phyloP scores from a whole-genome alignment of 2,888 invertebrate genomes.

The Drosophila monieri region DNA sequence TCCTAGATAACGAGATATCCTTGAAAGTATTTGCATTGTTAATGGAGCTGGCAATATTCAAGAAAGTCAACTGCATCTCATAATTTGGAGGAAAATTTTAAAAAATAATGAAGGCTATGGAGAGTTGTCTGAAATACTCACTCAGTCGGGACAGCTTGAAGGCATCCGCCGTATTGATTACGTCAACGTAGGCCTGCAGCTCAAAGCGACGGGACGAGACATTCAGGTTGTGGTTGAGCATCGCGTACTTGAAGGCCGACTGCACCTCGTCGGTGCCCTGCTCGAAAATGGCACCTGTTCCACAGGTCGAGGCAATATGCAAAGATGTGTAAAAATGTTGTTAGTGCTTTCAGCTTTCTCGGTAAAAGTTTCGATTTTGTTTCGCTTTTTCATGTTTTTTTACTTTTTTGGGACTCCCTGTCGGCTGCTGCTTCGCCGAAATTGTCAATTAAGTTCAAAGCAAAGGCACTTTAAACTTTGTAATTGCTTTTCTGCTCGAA shows the following conservation, averaged over 20 bases:
- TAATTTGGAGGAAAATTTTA: background rate
- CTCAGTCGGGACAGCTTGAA: slow-evolving; percentile 95
- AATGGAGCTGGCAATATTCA: background rate
- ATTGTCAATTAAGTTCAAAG: slow-evolving; percentile 74
- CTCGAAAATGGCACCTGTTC: slow-evolving; percentile 95
- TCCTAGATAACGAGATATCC: slow-evolving; percentile 24
- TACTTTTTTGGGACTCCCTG: slow-evolving; percentile 17
- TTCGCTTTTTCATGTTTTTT: slow-evolving; percentile 7
- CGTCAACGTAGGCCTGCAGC: slow-evolving; percentile 94
- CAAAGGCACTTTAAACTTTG: slow-evolving; percentile 75
- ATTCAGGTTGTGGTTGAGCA: slow-evolving; percentile 94
- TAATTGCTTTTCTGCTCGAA: slow-evolving; percentile 73
- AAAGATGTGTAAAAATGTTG: slow-evolving; percentile 38
- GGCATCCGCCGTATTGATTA: slow-evolving; percentile 96
- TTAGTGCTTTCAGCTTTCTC: slow-evolving; percentile 20
- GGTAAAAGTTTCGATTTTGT: slow-evolving; percentile 33
- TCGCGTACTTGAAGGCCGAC: slow-evolving; percentile 95
- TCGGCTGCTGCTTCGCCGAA: slow-evolving; percentile 43
- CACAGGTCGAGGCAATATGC: slow-evolving; percentile 20
- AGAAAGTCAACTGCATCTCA: slow-evolving; percentile 3
- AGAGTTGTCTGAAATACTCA: slow-evolving; percentile 85
- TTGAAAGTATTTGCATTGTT: slow-evolving; percentile 1
- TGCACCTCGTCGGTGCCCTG: slow-evolving; percentile 96
- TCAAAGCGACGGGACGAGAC: slow-evolving; percentile 91
- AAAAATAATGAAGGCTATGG: background rate